These are phyloP conservation scores for Zosterops pallidus DNA, from an alignment of 2,113 vertebrate species.

Conservation along the genomic window DNA sequence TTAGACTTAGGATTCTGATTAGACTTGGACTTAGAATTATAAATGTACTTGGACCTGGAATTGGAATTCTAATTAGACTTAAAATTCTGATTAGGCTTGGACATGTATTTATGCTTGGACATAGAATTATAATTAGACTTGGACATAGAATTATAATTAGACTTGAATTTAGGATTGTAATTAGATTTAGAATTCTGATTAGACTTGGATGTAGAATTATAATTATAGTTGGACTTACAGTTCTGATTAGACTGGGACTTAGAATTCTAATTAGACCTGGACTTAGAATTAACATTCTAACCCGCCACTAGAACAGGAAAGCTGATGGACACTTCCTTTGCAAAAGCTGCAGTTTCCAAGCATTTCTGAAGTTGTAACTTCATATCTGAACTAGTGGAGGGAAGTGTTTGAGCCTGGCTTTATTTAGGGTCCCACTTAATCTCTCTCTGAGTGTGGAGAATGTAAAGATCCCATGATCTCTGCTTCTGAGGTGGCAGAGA, in stretches of 20 bases:
- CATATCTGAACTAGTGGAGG: neutral
- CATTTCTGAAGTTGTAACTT: neutral
- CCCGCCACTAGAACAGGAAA: neutral
- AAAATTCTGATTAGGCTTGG: neutral
- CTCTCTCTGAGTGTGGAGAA: fast-evolving
- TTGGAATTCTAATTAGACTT: neutral
- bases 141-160: neutral
- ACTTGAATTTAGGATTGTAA: neutral
- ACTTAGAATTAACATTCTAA: neutral
- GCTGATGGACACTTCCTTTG: neutral
- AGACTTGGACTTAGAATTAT: neutral
- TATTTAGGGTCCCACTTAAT: neutral
- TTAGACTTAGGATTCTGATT: neutral
- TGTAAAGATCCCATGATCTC: fast-evolving
- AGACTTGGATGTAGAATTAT: neutral
- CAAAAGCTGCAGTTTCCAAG: neutral
- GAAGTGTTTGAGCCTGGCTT: neutral
- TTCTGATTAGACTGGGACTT: neutral
- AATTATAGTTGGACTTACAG: neutral
- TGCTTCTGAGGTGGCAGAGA: neutral
- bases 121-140: neutral
- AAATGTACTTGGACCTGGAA: neutral
- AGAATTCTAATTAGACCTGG: neutral
- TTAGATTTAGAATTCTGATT: neutral
- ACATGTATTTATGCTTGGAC: neutral